phyloP scores from a whole-genome alignment of 37 sponge, comb jelly and placozoan genomes.

The Bolinopsis microptera region DNA sequence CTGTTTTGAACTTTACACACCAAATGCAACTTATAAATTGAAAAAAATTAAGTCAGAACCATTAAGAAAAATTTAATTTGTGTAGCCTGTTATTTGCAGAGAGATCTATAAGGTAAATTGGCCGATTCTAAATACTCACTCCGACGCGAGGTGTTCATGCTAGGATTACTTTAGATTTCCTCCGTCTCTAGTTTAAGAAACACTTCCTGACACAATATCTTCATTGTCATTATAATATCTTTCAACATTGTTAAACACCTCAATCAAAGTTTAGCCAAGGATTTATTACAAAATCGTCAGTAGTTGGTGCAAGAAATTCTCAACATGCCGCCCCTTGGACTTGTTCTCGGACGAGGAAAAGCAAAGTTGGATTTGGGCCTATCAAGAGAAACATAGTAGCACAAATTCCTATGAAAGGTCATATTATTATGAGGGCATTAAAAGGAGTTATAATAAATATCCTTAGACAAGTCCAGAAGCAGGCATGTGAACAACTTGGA shows the following conservation, averaged over 20 bases:
- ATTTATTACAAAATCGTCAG: background rate
- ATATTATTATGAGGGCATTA: too few relatives aligned
- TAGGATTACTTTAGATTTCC: background rate
- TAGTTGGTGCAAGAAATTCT: background rate
- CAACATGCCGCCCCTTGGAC: background rate
- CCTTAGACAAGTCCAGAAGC: background rate
- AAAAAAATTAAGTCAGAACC: too few relatives aligned
- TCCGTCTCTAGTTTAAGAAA: background rate
- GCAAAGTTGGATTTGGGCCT: too few relatives aligned
- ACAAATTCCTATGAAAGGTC: too few relatives aligned
- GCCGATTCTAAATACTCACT: conserved; percentile 23
- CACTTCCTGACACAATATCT: background rate
- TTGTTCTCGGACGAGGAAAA: background rate
- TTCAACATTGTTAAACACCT: background rate
- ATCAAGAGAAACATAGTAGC: too few relatives aligned
- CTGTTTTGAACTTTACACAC: too few relatives aligned
- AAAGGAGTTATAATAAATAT: too few relatives aligned
- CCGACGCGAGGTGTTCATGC: background rate
- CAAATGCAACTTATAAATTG: too few relatives aligned
- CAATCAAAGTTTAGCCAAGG: background rate
- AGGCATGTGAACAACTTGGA: background rate
- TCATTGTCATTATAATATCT: background rate
- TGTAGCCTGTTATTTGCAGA: too few relatives aligned
- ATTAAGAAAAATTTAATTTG: too few relatives aligned
- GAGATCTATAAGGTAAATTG: background rate